Percentiles rank a stretch among this genome's conserved stretches.
Evolutionary conservation across 2,113 vertebrate species (phyloP).

Genomic region (Mesocricetus auratus): DNA sequence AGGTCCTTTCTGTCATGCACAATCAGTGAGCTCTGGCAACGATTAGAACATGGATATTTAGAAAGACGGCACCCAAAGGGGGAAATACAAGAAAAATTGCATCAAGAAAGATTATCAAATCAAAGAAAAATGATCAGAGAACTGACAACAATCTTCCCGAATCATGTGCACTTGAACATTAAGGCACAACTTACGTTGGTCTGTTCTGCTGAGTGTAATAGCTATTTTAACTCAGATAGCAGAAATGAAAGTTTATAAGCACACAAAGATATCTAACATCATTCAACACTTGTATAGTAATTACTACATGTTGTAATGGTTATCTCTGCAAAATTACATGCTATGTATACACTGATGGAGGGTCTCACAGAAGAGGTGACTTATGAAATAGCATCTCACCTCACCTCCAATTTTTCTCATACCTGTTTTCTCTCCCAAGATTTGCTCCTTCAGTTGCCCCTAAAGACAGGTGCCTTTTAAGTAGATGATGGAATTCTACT

Average conservation of each 20-base stretch:
- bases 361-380: background rate
- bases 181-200: slow-evolving; percentile 61
- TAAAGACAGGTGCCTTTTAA: slow-evolving; percentile 49
- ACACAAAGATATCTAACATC: slow-evolving; percentile 18
- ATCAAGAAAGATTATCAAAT: slow-evolving; percentile 87
- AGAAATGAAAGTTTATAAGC: slow-evolving; percentile 73
- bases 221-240: slow-evolving; percentile 78
- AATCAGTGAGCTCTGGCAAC: slow-evolving; percentile 82
- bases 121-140: slow-evolving; percentile 86
- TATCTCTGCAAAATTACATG: background rate
- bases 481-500: slow-evolving; percentile 39
- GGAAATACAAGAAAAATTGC: slow-evolving; percentile 80
- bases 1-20: slow-evolving; percentile 84
- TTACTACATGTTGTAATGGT: background rate
- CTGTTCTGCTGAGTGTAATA: slow-evolving; percentile 73
- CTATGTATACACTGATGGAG: background rate
- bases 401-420: slow-evolving; percentile 4
- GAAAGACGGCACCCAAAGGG: slow-evolving; percentile 83
- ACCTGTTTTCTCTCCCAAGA: background rate
- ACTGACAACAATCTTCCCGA: slow-evolving; percentile 80
- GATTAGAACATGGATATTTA: slow-evolving; percentile 84
- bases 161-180: slow-evolving; percentile 76
- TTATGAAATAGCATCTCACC: background rate
- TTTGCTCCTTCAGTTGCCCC: slow-evolving; percentile 1
- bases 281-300: background rate